Conservation (phyloP, 1,140 invertebrate genomes). For the Scaptodrosophila lebanonensis region DNA sequence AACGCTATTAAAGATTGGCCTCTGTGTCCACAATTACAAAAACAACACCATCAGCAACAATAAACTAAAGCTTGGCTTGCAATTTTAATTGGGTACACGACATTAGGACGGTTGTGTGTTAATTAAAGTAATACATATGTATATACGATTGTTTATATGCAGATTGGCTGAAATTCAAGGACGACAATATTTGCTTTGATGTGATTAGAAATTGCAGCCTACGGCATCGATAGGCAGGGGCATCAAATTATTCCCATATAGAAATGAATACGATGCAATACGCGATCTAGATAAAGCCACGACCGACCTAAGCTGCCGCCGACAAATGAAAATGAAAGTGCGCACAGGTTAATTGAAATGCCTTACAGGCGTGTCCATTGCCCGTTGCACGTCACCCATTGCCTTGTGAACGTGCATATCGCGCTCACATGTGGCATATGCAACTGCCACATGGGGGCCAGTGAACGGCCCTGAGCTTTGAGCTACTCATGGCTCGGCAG, state of each 20-base stretch:
- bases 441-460: conserved; percentile 27
- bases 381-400: too few relatives aligned
- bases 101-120: conserved; percentile 5
- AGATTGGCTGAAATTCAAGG: conserved; percentile 54
- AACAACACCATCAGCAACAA: conserved; percentile 6
- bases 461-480: conserved; percentile 35
- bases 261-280: conserved; percentile 51
- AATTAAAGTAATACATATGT: conserved; percentile 14
- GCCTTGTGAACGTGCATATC: too few relatives aligned
- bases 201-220: conserved; percentile 40
- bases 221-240: conserved; percentile 37
- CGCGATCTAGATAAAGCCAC: conserved; percentile 47
- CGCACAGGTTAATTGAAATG: conserved; percentile 70
- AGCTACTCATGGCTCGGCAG: conserved; percentile 11
- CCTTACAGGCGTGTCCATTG: conserved; percentile 50
- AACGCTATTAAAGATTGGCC: conserved; percentile 16
- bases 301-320: conserved; percentile 8
- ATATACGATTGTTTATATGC: conserved; percentile 51
- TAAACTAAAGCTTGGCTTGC: conserved; percentile 8
- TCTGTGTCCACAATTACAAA: conserved; percentile 2
- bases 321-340: conserved; percentile 68
- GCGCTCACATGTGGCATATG: too few relatives aligned
- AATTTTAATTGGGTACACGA: conserved; percentile 57
- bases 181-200: conserved; percentile 58
- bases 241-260: conserved; percentile 67